Evolutionary conservation across 1,140 invertebrate genomes (phyloP).

Genomic region (Drosophila navojoa): DNA sequence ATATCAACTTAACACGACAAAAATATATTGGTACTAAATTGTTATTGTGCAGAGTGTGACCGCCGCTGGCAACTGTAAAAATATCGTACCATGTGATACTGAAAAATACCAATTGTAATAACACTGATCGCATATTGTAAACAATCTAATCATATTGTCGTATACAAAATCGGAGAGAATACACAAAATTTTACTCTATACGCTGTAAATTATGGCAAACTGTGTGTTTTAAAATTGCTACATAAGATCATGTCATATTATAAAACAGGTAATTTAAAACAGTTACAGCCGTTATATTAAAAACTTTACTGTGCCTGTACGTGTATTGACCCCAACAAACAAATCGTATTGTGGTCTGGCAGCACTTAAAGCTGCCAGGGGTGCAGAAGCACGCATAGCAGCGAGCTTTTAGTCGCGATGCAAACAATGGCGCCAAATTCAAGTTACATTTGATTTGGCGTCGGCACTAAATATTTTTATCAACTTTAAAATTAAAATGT

Average conservation of each 20-base stretch:
- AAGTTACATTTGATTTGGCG: neutral
- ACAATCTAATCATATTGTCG: too few relatives aligned
- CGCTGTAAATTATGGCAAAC: neutral
- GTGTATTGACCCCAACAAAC: constrained; percentile 5
- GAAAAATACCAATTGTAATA: constrained; percentile 22
- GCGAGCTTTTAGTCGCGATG: neutral
- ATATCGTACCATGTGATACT: neutral
- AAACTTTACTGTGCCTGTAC: neutral
- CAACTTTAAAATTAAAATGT: neutral
- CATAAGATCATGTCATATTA: neutral
- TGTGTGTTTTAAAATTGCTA: neutral
- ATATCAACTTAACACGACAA: constrained; percentile 44
- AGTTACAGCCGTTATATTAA: neutral
- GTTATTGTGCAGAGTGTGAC: constrained; percentile 35
- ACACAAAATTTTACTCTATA: neutral
- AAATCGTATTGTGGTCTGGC: neutral
- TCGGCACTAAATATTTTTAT: neutral
- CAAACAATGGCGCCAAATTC: constrained; percentile 14
- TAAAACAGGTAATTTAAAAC: neutral
- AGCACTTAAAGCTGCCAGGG: constrained; percentile 15
- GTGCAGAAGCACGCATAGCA: constrained; percentile 16
- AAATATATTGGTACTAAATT: constrained; percentile 46
- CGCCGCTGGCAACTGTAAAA: neutral
- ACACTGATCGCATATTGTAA: neutral
- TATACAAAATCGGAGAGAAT: too few relatives aligned